phyloP scores from a whole-genome alignment of 2,113 vertebrate genomes.

The Mirza zaza region DNA sequence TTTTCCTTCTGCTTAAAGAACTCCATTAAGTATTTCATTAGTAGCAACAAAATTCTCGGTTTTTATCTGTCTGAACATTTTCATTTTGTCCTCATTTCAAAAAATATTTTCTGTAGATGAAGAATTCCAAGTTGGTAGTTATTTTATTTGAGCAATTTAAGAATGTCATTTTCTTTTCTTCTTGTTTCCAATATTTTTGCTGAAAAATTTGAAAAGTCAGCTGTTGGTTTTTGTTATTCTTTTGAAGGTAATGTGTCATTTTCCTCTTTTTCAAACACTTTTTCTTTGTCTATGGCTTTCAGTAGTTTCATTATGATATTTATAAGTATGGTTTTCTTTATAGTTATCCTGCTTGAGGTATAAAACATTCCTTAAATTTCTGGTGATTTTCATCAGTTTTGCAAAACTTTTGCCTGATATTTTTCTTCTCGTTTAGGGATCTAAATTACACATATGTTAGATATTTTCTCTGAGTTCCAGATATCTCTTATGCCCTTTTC shows the following conservation, averaged over 20 bases:
- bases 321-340: slow-evolving; percentile 13
- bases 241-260: slow-evolving; percentile 13
- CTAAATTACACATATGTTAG: not conserved
- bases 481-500: not conserved
- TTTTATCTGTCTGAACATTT: not conserved
- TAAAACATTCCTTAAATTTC: not conserved
- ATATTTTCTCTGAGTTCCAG: not conserved
- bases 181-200: not conserved
- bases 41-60: not conserved
- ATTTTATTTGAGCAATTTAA: not conserved
- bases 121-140: not conserved
- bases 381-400: slow-evolving; percentile 20
- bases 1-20: slow-evolving; percentile 20
- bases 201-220: slow-evolving; percentile 29
- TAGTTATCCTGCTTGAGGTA: not conserved
- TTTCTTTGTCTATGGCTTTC: slow-evolving; percentile 11
- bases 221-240: not conserved
- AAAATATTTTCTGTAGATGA: not conserved
- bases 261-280: slow-evolving; percentile 20
- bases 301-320: not conserved
- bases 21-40: not conserved
- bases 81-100: slow-evolving; percentile 45
- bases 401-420: not conserved
- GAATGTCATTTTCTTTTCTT: slow-evolving; percentile 27
- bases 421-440: not conserved